Conservation (phyloP, 2,888 invertebrate genomes). For the Drosophila cognata region DNA sequence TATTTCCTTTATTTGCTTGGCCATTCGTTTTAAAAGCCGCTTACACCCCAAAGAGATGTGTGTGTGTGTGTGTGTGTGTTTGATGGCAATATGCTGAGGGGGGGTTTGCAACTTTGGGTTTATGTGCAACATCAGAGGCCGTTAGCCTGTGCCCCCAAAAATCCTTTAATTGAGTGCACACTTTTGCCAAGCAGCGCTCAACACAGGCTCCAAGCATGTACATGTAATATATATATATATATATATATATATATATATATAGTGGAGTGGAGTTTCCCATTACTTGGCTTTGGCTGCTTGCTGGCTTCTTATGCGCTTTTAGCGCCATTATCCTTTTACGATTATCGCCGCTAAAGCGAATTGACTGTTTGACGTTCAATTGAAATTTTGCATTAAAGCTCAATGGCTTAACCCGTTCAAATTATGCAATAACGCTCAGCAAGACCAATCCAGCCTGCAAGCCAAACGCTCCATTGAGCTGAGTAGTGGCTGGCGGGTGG, state of each 20-base stretch:
- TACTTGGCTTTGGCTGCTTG: constrained; percentile 26
- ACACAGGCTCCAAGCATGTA: constrained; percentile 20
- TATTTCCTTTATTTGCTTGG: constrained; percentile 30
- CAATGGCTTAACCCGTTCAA: constrained; percentile 80
- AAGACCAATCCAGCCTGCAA: neutral
- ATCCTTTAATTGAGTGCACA: constrained; percentile 80
- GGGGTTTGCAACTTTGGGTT: constrained; percentile 26
- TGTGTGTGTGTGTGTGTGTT: constrained; percentile 12
- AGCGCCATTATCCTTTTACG: constrained; percentile 81
- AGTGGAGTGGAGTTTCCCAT: neutral
- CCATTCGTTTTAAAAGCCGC: constrained; percentile 35
- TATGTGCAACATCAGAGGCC: constrained; percentile 60
- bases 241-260: neutral
- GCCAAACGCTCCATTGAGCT: neutral
- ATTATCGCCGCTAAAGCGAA: constrained; percentile 81
- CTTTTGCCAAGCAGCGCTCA: constrained; percentile 59
- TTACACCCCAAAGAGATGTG: constrained; percentile 6
- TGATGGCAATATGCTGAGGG: neutral
- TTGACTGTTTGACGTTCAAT: constrained; percentile 82
- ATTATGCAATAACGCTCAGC: constrained; percentile 70
- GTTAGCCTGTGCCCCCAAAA: constrained; percentile 59
- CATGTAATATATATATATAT: neutral
- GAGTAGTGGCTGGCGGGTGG: neutral
- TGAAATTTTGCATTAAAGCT: constrained; percentile 81
- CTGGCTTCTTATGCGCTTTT: constrained; percentile 78